phyloP scores from a whole-genome alignment of 2,797 vertebrate genomes.

The Adelosebastes latens region DNA sequence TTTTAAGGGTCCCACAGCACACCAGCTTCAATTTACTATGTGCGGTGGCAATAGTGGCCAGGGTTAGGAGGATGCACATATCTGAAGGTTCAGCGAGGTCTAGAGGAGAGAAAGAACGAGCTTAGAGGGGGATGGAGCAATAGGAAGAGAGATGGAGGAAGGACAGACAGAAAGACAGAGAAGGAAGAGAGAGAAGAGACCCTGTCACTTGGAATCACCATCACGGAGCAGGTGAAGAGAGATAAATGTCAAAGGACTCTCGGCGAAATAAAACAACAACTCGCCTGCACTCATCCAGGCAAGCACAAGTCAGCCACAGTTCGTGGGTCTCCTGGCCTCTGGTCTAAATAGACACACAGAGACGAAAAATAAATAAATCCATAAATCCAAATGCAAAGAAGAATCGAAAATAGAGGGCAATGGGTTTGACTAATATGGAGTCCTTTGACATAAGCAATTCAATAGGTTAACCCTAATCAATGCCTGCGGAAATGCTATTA shows the following conservation, averaged over 20 bases:
- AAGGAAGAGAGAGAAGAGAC: slow-evolving; percentile 51
- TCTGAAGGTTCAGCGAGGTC: slow-evolving; percentile 2
- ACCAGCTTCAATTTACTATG: slow-evolving; percentile 63
- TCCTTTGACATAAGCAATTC: slow-evolving; percentile 1
- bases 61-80: slow-evolving; percentile 18
- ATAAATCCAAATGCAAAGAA: slow-evolving; percentile 22
- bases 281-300: slow-evolving; percentile 71
- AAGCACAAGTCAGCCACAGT: slow-evolving; percentile 61
- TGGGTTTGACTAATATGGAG: background rate
- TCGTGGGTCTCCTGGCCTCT: slow-evolving; percentile 55
- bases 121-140: background rate
- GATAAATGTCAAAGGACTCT: slow-evolving; percentile 84
- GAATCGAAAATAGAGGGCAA: background rate
- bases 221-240: slow-evolving; percentile 83
- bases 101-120: slow-evolving; percentile 5
- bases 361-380: background rate
- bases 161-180: slow-evolving; percentile 40
- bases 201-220: slow-evolving; percentile 74
- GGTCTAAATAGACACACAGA: slow-evolving; percentile 44
- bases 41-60: slow-evolving; percentile 30
- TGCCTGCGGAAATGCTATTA: background rate
- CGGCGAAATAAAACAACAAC: slow-evolving; percentile 78
- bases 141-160: slow-evolving; percentile 5
- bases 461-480: slow-evolving; percentile 5
- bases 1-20: slow-evolving; percentile 76